phyloP scores from a whole-genome alignment of 2,113 vertebrate species.

The Pristiophorus japonicus region DNA sequence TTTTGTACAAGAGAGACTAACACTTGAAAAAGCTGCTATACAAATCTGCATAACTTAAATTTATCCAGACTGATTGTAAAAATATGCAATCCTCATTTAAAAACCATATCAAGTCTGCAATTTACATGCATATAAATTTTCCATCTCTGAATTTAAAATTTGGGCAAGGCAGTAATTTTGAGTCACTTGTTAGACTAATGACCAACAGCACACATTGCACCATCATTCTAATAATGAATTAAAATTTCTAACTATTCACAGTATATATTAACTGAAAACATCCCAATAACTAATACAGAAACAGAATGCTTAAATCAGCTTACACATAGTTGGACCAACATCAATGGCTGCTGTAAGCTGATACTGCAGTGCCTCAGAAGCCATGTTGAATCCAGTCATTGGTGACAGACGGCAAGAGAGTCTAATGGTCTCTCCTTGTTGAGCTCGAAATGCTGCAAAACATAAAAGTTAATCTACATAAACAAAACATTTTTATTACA shows the following conservation, averaged over 20 bases:
- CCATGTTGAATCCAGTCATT: conserved; percentile 80
- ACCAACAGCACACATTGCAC: neutral
- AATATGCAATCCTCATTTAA: neutral
- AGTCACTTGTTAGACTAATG: neutral
- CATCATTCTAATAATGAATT: neutral
- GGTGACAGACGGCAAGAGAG: conserved; percentile 76
- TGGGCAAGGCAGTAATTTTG: neutral
- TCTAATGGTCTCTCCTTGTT: conserved; percentile 81
- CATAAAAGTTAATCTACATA: conserved; percentile 15
- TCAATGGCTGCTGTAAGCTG: conserved; percentile 71
- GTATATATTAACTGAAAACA: neutral
- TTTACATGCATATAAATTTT: neutral
- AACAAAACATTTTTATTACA: neutral
- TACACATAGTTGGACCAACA: conserved; percentile 65
- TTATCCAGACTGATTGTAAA: neutral
- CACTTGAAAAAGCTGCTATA: neutral
- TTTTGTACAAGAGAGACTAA: neutral
- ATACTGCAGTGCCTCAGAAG: conserved; percentile 79
- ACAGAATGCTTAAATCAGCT: conserved; percentile 48
- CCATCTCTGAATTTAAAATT: neutral
- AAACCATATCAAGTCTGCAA: neutral
- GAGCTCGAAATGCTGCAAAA: conserved; percentile 74
- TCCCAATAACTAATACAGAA: neutral
- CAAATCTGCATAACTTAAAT: neutral
- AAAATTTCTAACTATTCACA: neutral